Evolutionary conservation across 2,888 invertebrate species (phyloP), one percentile per base, ranked within the genome.

Genomic region (Tinea semifulvella): DNA sequence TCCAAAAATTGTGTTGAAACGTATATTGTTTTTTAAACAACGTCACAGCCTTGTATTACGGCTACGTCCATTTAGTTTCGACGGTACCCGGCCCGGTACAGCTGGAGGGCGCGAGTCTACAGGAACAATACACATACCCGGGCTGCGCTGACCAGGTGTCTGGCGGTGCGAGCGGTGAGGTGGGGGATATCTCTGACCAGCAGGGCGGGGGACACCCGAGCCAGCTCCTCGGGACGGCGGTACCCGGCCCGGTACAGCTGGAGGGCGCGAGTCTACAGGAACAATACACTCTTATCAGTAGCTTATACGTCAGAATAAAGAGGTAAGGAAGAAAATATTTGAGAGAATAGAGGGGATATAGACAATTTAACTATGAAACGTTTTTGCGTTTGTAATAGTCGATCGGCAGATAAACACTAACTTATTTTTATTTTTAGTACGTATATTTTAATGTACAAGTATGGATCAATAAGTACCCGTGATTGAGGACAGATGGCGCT

Each of bases 221-320:
- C 95, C 44, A 97, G 74, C 46, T 87, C 86, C 54, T 89, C 87
- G 7, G 96, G 65, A 2, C 86, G 86, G 66, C 85, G 89, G 69
- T 85, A 96, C 0, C 97, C 97, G 1, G 93, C 93, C 27, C 87
- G 85, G 62, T 85, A 89, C 39, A 98, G 75, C 66, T 95, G 94
- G 51, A 87, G 84, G 0, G 97, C 97, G 48, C 97, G 85, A 49
- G 89, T 91, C 89, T 91, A 63, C 44, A 52, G 5, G 5, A 10
- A 31, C 11, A 31, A n/a, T 14, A 13, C 31, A 31, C n/a, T n/a
- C n/a, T n/a, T n/a, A n/a, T n/a, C n/a, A n/a, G n/a, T n/a, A n/a
- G n/a, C n/a, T n/a, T n/a, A n/a, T n/a, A n/a, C n/a, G n/a, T n/a
- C n/a, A n/a, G n/a, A n/a, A n/a, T n/a, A n/a, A n/a, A n/a, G n/a